phyloP scores from a whole-genome alignment of 2,888 invertebrate genomes.

The Melikaiella ostensackeni region DNA sequence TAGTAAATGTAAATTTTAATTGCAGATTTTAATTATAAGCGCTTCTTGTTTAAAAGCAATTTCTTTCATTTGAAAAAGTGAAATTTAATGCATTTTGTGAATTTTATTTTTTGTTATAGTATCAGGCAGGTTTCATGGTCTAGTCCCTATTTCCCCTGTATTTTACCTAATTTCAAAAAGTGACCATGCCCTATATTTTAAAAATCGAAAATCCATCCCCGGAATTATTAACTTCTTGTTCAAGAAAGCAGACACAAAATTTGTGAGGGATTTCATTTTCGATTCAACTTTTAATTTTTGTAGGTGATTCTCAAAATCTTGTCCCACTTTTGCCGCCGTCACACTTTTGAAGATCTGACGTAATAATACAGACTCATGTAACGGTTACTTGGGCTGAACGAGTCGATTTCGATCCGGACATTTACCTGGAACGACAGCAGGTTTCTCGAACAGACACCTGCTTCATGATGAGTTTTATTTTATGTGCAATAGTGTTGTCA shows the following conservation, averaged over 20 bases:
- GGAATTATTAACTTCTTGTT: too few species aligned
- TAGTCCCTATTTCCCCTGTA: too few species aligned
- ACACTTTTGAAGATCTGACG: background rate
- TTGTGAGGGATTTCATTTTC: background rate
- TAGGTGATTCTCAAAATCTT: background rate
- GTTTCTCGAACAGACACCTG: slow-evolving; percentile 39
- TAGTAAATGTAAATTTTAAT: background rate
- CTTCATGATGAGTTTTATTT: slow-evolving; percentile 24
- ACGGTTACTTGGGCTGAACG: slow-evolving; percentile 13
- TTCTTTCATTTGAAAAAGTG: background rate
- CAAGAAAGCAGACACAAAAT: too few species aligned
- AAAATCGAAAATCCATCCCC: too few species aligned
- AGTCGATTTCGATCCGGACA: slow-evolving; percentile 28
- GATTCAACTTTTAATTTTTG: background rate
- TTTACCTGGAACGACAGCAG: slow-evolving; percentile 38
- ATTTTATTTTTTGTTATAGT: too few species aligned
- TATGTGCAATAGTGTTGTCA: background rate
- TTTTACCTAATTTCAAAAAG: too few species aligned
- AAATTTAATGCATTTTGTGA: background rate
- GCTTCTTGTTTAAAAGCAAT: background rate
- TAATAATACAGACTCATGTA: slow-evolving; percentile 27
- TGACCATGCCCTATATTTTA: too few species aligned
- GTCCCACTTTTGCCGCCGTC: slow-evolving; percentile 1
- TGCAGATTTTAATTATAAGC: background rate
- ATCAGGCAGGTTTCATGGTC: too few species aligned